A percentile compares a stretch with the other conserved stretches of the same genome.
Evolutionary conservation across 2,888 invertebrate species (phyloP).

Genomic region (Amblyjoppa fuscipennis): DNA sequence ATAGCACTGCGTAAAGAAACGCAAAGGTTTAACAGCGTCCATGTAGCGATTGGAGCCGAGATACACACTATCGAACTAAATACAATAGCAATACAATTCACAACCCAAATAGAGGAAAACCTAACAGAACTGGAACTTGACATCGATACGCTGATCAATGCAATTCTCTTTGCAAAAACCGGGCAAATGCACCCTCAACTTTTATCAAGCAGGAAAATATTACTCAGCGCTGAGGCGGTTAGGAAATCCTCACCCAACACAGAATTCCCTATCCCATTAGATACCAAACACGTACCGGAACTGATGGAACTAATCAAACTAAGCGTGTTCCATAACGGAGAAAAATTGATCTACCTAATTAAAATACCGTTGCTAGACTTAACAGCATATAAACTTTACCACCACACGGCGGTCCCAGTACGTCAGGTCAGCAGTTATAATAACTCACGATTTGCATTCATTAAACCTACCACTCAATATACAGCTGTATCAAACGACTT

Average conservation of each 20-base stretch:
- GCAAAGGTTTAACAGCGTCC: neutral
- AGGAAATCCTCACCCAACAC: conserved; percentile 21
- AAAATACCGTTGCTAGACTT: conserved; percentile 23
- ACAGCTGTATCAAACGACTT: conserved; percentile 36
- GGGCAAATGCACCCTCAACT: conserved; percentile 29
- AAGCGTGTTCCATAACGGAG: conserved; percentile 8
- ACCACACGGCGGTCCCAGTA: conserved; percentile 12
- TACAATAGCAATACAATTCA: conserved; percentile 9
- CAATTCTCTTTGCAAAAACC: conserved; percentile 10
- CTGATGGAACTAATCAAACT: conserved; percentile 5
- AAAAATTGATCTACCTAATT: conserved; percentile 20
- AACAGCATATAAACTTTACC: conserved; percentile 1
- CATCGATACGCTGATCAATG: neutral
- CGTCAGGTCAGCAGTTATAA: neutral
- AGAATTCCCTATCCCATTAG: conserved; percentile 29
- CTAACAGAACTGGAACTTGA: conserved; percentile 18
- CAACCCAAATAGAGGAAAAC: conserved; percentile 3
- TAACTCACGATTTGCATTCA: conserved; percentile 22
- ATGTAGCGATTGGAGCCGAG: neutral
- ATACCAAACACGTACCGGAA: conserved; percentile 4
- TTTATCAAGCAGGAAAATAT: neutral
- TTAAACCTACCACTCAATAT: conserved; percentile 28
- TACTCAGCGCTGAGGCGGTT: conserved; percentile 37
- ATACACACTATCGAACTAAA: neutral
- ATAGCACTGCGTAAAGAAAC: neutral